phyloP scores from a whole-genome alignment of 2,797 vertebrate species.

The Muraenolepis orangiensis region DNA sequence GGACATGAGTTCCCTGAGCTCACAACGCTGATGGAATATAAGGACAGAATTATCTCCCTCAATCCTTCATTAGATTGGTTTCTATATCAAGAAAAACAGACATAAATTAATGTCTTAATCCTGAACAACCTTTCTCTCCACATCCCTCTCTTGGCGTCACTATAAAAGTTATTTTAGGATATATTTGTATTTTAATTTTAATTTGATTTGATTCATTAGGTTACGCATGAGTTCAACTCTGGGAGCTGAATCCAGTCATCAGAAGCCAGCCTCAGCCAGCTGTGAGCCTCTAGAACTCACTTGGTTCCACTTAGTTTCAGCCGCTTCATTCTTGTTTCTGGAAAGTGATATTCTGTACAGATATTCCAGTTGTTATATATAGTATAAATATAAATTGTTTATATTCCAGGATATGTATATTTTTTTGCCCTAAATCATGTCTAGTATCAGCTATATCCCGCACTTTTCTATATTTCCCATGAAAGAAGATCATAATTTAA shows the following conservation, averaged over 20 bases:
- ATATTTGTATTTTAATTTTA: not conserved
- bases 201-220: too few relatives aligned
- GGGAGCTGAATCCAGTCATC: too few relatives aligned
- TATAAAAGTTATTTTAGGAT: not conserved
- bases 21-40: conserved; percentile 35
- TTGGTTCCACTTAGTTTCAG: too few relatives aligned
- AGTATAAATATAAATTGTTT: too few relatives aligned
- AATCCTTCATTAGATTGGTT: not conserved
- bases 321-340: not conserved
- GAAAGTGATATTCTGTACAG: not conserved
- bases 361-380: not conserved
- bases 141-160: not conserved
- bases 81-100: not conserved
- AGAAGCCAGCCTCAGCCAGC: too few relatives aligned
- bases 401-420: too few relatives aligned
- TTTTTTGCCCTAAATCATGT: not conserved
- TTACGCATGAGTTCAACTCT: too few relatives aligned
- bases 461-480: not conserved
- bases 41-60: too few relatives aligned
- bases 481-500: not conserved
- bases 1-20: conserved; percentile 55
- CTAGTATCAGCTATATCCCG: too few relatives aligned
- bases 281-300: too few relatives aligned
- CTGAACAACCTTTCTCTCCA: not conserved
- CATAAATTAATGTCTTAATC: not conserved